Percentiles rank a stretch among this genome's conserved stretches.
These are phyloP conservation scores for Porites lobata DNA, from an alignment of 92 coral and sea anemone species.

Conservation along the genomic window DNA sequence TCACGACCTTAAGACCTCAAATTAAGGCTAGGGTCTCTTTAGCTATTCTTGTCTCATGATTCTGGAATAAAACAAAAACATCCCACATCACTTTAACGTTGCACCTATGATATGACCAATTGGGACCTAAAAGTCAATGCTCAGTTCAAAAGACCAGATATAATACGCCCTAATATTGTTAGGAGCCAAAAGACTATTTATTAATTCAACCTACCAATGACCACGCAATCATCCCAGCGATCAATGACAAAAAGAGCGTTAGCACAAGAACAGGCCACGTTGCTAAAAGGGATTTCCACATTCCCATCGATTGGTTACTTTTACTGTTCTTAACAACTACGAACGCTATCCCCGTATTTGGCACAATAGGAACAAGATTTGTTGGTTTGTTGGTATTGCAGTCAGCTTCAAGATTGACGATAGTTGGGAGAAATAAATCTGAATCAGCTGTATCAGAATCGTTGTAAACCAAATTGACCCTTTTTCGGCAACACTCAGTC, in stretches of 20 bases:
- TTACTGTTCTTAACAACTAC: constrained; percentile 57
- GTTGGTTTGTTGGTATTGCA: constrained; percentile 40
- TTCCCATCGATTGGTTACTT: constrained; percentile 61
- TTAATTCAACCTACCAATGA: constrained; percentile 80
- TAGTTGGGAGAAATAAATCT: constrained; percentile 65
- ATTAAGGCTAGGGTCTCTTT: too few relatives aligned
- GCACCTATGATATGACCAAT: too few relatives aligned
- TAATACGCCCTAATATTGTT: too few relatives aligned
- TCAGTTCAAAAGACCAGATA: too few relatives aligned
- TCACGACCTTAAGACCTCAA: too few relatives aligned
- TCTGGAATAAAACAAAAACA: too few relatives aligned
- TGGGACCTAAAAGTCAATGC: too few relatives aligned
- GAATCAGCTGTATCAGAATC: neutral
- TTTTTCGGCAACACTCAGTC: constrained; percentile 55
- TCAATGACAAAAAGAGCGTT: constrained; percentile 77
- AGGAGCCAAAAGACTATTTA: neutral
- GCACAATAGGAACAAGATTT: constrained; percentile 74
- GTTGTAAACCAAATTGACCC: constrained; percentile 1
- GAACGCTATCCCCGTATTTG: constrained; percentile 78
- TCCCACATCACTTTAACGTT: too few relatives aligned
- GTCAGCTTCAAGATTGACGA: constrained; percentile 65
- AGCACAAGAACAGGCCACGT: constrained; percentile 96
- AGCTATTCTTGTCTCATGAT: too few relatives aligned
- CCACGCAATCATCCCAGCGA: constrained; percentile 90
- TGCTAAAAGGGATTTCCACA: constrained; percentile 72